These are phyloP conservation scores for Sprattus sprattus DNA, from an alignment of 2,113 vertebrate genomes.

Conservation along the genomic window DNA sequence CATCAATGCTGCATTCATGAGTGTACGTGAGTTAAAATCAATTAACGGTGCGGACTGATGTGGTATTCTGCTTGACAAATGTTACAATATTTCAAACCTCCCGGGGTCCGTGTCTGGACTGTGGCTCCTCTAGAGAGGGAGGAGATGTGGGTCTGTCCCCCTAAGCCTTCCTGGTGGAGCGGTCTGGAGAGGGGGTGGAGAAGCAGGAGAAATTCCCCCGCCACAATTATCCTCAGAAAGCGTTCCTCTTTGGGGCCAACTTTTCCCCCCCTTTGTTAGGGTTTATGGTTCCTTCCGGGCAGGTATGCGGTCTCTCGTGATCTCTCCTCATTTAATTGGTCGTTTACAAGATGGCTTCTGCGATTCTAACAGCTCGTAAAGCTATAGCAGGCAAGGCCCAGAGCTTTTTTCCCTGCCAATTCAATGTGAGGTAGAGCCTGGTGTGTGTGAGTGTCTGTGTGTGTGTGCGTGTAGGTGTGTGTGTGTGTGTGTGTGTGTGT, in stretches of 20 bases:
- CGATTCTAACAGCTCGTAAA: conserved; percentile 61
- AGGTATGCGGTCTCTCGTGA: conserved; percentile 59
- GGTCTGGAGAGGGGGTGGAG: not conserved
- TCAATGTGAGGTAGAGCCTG: conserved; percentile 8
- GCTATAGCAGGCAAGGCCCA: conserved; percentile 38
- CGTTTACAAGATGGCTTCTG: conserved; percentile 60
- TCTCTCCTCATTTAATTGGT: conserved; percentile 59
- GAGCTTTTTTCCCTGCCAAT: conserved; percentile 32
- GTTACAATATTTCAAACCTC: not conserved
- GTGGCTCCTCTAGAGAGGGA: not conserved
- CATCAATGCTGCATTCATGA: not conserved
- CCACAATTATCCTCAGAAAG: conserved; percentile 50
- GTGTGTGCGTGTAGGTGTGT: not conserved
- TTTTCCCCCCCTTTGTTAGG: conserved; percentile 42
- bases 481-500: not conserved
- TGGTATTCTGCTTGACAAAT: not conserved
- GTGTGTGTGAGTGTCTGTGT: conserved; percentile 20
- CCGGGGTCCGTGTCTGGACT: no score
- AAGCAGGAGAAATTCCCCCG: conserved; percentile 37
- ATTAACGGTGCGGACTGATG: not conserved
- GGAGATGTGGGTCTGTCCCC: not conserved
- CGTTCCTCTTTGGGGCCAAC: conserved; percentile 35
- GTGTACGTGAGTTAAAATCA: not conserved
- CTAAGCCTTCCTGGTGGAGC: not conserved
- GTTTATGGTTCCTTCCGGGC: conserved; percentile 59